Evolutionary conservation across 2,888 invertebrate species (phyloP), one percentile per base, ranked within the genome.

Genomic region (Poecilobothrus nobilitatus): DNA sequence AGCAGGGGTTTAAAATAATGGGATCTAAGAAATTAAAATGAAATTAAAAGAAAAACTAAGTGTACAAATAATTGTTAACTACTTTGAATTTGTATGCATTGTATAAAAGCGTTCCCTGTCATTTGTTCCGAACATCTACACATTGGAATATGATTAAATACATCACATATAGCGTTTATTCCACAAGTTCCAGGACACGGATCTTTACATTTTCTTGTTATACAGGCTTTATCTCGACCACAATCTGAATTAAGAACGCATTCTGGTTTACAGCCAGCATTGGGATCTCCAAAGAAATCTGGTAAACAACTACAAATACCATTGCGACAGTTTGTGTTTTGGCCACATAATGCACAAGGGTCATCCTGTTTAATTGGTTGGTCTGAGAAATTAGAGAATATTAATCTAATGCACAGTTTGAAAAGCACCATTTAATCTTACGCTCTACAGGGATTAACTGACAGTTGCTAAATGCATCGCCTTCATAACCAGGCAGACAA

Each of bases 181-280:
- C 91, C 92, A 78, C 93, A 93, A n/a, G 88, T 88, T 72, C 88
- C 89, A 15, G 86, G 84, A 76, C 92, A 92, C 62, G 90, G 89
- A 81, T 91, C 86, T n/a, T 84, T 78, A 75, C 91, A 91, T 77
- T 86, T 88, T 75, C 87, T 88, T 76, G 85, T 84, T 27, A 90
- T 85, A 78, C 91, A 92, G 66, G 91, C 87, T 77, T 84, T 87
- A 77, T 90, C 84, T 77, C 85, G 84, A 0, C 87, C 79, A 76
- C 91, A 92, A 76, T 92, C 91, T 5, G 86, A 86, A 77, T 90
- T 91, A 2, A 88, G 82, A 12, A 89, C 85, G 77, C 91, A 91
- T 82, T 91, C 91, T 0, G 91, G 91, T 70, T 89, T 84, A 76
- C 90, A 90, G 6, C 82, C 83, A 63, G 85, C 84, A 70, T 89